Evolutionary conservation across 2,797 vertebrate species (phyloP).

Genomic region (Arrhamphus sclerolepis): DNA sequence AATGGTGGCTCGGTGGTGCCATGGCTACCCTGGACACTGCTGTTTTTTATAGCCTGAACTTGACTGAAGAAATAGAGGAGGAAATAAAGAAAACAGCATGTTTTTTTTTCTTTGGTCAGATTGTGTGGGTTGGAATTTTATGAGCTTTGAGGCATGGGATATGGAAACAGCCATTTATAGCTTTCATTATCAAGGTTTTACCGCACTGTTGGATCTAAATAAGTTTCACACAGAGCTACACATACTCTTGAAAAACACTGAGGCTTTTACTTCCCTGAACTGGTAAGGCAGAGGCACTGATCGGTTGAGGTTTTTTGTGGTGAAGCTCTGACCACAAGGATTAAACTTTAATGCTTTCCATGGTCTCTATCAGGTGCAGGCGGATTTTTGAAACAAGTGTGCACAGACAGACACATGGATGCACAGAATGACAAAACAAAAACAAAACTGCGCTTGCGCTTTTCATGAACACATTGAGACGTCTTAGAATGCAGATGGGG

Average conservation of each 20-base stretch:
- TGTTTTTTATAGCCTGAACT: slow-evolving; percentile 37
- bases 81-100: slow-evolving; percentile 13
- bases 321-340: slow-evolving; percentile 19
- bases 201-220: slow-evolving; percentile 41
- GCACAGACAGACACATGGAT: background rate
- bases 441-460: slow-evolving; percentile 20
- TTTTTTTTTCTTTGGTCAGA: slow-evolving; percentile 51
- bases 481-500: background rate
- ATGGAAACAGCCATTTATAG: slow-evolving; percentile 69
- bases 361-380: slow-evolving; percentile 20
- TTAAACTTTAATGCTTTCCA: slow-evolving; percentile 33
- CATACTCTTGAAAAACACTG: slow-evolving; percentile 19
- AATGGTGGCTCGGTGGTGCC: slow-evolving; percentile 13
- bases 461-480: slow-evolving; percentile 17
- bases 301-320: slow-evolving; percentile 14
- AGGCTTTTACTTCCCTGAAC: slow-evolving; percentile 14
- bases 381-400: slow-evolving; percentile 24
- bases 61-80: slow-evolving; percentile 14
- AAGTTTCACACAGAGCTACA: slow-evolving; percentile 26
- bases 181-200: slow-evolving; percentile 68
- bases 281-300: slow-evolving; percentile 19
- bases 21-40: slow-evolving; percentile 21
- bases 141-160: slow-evolving; percentile 57
- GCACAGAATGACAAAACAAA: background rate
- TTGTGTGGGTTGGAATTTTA: slow-evolving; percentile 57